phyloP scores from a whole-genome alignment of 2,113 vertebrate species.

The Hassar affinis region DNA sequence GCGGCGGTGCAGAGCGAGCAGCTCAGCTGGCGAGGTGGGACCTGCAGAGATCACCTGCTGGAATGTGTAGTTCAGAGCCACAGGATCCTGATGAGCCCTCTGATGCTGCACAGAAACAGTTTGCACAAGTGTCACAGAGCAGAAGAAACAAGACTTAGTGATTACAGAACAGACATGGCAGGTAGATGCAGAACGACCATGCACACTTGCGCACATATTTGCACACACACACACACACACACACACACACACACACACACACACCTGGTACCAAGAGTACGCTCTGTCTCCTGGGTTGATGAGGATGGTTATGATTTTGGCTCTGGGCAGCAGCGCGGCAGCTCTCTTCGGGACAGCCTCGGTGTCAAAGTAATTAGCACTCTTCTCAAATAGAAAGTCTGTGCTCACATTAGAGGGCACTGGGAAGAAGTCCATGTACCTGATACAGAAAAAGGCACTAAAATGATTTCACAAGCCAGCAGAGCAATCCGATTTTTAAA shows the following conservation, averaged over 20 bases:
- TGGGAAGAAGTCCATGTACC: conserved; percentile 99
- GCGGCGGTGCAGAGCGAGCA: conserved; percentile 78
- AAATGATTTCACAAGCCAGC: neutral
- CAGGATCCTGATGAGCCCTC: conserved; percentile 79
- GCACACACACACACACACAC: neutral
- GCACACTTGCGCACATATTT: no score
- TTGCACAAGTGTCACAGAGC: neutral
- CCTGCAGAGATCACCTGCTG: conserved; percentile 81
- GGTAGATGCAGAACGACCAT: neutral
- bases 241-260: conserved; percentile 19
- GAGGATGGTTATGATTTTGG: conserved; percentile 94
- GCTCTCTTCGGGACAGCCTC: conserved; percentile 86
- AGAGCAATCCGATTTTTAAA: neutral
- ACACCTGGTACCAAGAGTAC: conserved; percentile 96
- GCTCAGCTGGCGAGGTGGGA: conserved; percentile 68
- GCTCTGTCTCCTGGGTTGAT: conserved; percentile 93
- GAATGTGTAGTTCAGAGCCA: conserved; percentile 82
- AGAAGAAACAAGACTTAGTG: neutral
- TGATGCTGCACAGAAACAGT: conserved; percentile 75
- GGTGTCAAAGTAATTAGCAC: conserved; percentile 94
- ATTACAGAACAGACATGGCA: neutral
- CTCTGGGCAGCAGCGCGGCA: conserved; percentile 88
- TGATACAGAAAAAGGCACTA: conserved; percentile 54
- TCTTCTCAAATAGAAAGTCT: conserved; percentile 97
- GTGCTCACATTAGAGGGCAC: conserved; percentile 88